These are phyloP conservation scores for Oryzias sinensis DNA, from an alignment of 2,797 vertebrate genomes.

Conservation along the genomic window DNA sequence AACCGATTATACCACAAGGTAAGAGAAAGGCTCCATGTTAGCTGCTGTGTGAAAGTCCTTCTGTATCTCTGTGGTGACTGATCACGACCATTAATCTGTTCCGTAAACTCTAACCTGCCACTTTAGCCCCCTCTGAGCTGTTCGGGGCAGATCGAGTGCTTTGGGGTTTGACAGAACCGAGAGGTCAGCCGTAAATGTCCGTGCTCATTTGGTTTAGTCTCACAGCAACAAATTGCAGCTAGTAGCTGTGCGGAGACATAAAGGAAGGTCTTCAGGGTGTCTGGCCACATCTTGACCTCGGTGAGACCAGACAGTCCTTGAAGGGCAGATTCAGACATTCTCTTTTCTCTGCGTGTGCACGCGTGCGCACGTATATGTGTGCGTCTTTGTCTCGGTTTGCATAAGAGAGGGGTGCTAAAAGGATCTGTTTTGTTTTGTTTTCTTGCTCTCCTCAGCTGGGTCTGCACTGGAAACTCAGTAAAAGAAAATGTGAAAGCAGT, in stretches of 20 bases:
- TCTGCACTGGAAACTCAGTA: constrained; percentile 98
- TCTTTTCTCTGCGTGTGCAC: constrained; percentile 35
- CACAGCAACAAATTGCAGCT: constrained; percentile 75
- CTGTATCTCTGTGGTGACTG: constrained; percentile 35
- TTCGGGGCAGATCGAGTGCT: constrained; percentile 53
- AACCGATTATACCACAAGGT: constrained; percentile 99
- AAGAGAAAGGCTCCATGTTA: constrained; percentile 57
- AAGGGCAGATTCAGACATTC: constrained; percentile 67
- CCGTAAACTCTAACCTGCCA: constrained; percentile 48
- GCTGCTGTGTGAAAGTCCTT: constrained; percentile 44
- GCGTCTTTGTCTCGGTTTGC: constrained; percentile 38
- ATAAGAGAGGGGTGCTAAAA: constrained; percentile 23
- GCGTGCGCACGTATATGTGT: constrained; percentile 26
- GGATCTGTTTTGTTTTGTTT: constrained; percentile 44
- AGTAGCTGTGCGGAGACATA: constrained; percentile 72
- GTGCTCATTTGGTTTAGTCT: constrained; percentile 79
- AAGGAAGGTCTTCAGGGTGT: constrained; percentile 78
- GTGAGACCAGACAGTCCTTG: constrained; percentile 67
- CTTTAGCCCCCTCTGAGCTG: constrained; percentile 46
- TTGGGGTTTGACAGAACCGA: constrained; percentile 45
- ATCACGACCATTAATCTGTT: constrained; percentile 58
- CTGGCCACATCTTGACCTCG: constrained; percentile 76
- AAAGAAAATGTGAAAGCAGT: constrained; percentile 99
- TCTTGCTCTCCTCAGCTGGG: constrained; percentile 85
- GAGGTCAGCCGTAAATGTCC: constrained; percentile 72